phyloP scores from a whole-genome alignment of 1,140 invertebrate genomes.

The Hypsibius dujardini region DNA sequence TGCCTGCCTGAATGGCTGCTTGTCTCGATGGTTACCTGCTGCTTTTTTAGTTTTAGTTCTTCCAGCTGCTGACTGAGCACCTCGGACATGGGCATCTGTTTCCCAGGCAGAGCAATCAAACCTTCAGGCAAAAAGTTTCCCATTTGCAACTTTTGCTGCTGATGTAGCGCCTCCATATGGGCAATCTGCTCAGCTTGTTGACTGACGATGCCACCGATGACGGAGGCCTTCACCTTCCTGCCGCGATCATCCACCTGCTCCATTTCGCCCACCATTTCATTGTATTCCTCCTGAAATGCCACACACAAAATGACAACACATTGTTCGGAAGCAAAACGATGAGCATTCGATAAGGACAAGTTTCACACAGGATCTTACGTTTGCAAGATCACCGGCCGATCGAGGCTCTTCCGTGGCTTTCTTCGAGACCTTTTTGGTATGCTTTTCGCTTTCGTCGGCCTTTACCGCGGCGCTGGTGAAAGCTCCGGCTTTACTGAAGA shows the following conservation, averaged over 20 bases:
- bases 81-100: not conserved
- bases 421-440: too few relatives aligned
- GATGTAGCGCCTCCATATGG: conserved; percentile 20
- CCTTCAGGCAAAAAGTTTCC: not conserved
- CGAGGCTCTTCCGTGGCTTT: too few relatives aligned
- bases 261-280: conserved; percentile 21
- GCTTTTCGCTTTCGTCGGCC: too few relatives aligned
- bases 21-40: conserved; percentile 20
- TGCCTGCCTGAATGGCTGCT: too few relatives aligned
- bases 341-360: too few relatives aligned
- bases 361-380: too few relatives aligned
- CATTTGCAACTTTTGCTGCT: conserved; percentile 19
- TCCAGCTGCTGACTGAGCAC: conserved; percentile 21
- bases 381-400: too few relatives aligned
- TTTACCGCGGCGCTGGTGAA: too few relatives aligned
- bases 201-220: conserved; percentile 22
- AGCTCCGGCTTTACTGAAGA: too few relatives aligned
- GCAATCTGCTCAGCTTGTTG: conserved; percentile 21
- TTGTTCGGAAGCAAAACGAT: too few relatives aligned
- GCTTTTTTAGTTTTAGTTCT: conserved; percentile 22
- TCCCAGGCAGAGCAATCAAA: not conserved
- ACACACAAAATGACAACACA: too few relatives aligned
- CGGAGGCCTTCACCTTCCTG: not conserved
- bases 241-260: not conserved
- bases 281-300: too few relatives aligned